Base-by-base conservation (phyloP, 2,888 invertebrate genomes). In the Nephrotoma appendiculata region DNA sequence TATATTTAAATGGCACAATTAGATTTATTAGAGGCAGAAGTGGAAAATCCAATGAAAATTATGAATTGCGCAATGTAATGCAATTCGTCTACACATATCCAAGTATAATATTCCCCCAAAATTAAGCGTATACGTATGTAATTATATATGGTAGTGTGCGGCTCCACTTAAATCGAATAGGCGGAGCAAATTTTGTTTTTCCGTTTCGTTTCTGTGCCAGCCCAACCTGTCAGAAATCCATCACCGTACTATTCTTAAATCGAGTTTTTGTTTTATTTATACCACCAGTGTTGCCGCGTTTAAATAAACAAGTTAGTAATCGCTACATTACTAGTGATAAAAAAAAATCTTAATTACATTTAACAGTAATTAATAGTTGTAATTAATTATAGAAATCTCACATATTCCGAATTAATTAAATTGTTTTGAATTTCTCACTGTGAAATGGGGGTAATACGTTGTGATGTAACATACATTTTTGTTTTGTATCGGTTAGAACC, bases 21-120 rank as follows among this genome's bases (percentile, higher is more conserved):
- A 71, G 71, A 71, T 71, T 71, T 71, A 71, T 71, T 71, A 52
- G 5, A 48, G 7, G 15, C 52, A 52, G 5, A 71, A 31, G 71
- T 11, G 71, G 84, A 84, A 84, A 84, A 84, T 84, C 84, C 84
- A 84, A 84, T 84, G 42, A 43, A 43, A 84, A 84, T 84, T 42
- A 41, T 42, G 84, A 84, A 84, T 84, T 84, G 84, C 84, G 84
- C 84, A 84, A 42, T 84, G 43, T 42, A 84, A 84, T 84, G 84
- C 84, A 84, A 84, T 84, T 84, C 41, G 84, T 42, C 31, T 71
- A 71, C n/a, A n/a, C n/a, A n/a, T 31, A 71, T 71, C 2, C 52
- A 52, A 12, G 1, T 7, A n/a, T 48, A 48, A 41, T 86, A 6
- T 48, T 19, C 19, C 41, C 7, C 31, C 48, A 19, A 31, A 86